Evolutionary conservation across 2,888 invertebrate genomes (phyloP), one percentile per base, ranked within the genome.

Genomic region (Melipona beecheii): DNA sequence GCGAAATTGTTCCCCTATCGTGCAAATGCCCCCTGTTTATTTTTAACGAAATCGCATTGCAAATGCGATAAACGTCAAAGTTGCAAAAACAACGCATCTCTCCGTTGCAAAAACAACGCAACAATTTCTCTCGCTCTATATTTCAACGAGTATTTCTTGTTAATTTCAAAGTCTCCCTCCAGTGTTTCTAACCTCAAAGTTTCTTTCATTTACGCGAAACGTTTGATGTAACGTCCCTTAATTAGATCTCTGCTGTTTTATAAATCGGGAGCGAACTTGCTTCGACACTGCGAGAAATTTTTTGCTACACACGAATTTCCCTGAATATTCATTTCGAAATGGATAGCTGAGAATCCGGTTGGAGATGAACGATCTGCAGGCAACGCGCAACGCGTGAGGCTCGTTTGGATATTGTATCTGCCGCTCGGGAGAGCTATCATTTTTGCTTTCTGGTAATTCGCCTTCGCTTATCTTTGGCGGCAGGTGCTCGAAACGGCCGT

Each of bases 401-500:
- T 49, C 72, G 2, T 72, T 72, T 49, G 21, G 60, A 60, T 62
- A 72, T 60, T 60, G 21, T 60, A 60, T 72, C 24, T 21, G 9
- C 27, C 17, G 21, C 21, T 50, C 50, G 49, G 62, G 31, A 72
- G 62, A 72, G 62, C 60, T 31, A 72, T 72, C 60, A 62, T 72
- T 72, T 60, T 72, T 60, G 60, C 60, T 72, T 60, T 31, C 27
- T 13, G 21, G 49, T 27, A 72, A 60, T 13, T 72, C 17, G 27
- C 4, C 36, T 31, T 56, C 54, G 70, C 70, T 70, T 70, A 36
- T 70, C 70, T 70, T 4, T 0, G 9, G 54, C 72, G 50, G 9
- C 72, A 72, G 72, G 60, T 72, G 72, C 27, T 21, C 21, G 21
- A n/a, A 72, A 72, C n/a, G 72, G 6, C 27, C 27, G 17, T 27